Evolutionary conservation across 2,797 vertebrate species (phyloP).

Genomic region (Malacoctenus gilli): DNA sequence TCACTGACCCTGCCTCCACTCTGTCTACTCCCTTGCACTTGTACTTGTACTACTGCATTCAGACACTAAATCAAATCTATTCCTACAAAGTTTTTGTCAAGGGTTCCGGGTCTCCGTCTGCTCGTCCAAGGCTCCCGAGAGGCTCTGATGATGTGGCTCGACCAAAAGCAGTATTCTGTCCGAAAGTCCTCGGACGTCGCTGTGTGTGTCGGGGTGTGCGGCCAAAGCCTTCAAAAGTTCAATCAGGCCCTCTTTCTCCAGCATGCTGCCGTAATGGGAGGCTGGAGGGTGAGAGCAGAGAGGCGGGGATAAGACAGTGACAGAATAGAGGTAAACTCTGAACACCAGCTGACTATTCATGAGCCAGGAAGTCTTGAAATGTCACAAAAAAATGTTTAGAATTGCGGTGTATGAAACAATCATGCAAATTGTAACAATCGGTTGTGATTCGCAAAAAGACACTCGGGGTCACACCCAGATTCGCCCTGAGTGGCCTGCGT

Average conservation of each 20-base stretch:
- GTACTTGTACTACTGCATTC: too few relatives aligned
- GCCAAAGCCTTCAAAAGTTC: conserved; percentile 87
- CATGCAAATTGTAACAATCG: too few relatives aligned
- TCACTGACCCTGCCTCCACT: conserved; percentile 6
- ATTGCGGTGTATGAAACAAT: not conserved
- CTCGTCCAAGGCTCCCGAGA: conserved; percentile 47
- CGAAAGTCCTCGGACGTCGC: conserved; percentile 85
- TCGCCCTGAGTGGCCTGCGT: not conserved
- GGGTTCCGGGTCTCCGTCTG: conserved; percentile 54
- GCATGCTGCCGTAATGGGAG: conserved; percentile 88
- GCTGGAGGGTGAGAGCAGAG: conserved; percentile 72
- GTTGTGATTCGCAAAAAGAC: not conserved
- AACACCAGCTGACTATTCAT: conserved; percentile 5
- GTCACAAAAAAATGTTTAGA: not conserved
- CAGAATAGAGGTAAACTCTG: not conserved
- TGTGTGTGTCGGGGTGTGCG: conserved; percentile 85
- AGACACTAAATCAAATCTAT: not conserved
- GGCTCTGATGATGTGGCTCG: conserved; percentile 81
- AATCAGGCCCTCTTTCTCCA: conserved; percentile 88
- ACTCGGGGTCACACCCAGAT: not conserved
- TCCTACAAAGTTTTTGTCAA: conserved; percentile 24
- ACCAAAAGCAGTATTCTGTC: conserved; percentile 84
- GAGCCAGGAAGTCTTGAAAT: not conserved
- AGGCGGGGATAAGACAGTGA: conserved; percentile 11
- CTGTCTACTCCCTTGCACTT: not conserved